Evolutionary conservation across 2,888 invertebrate species (phyloP).

Genomic region (Ecliptopera silaceata): DNA sequence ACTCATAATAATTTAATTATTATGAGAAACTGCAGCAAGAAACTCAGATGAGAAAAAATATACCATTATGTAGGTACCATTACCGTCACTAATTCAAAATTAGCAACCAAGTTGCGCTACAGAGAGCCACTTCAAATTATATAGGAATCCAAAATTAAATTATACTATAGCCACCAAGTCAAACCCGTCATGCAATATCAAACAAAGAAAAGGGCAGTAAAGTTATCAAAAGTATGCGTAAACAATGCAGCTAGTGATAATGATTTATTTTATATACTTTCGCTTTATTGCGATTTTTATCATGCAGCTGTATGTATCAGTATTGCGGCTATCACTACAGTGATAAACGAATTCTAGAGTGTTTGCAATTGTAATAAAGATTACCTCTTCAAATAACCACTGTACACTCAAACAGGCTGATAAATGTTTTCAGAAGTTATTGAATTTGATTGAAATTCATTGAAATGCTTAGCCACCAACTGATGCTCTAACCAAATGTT

Average conservation of each 20-base stretch:
- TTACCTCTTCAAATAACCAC: constrained; percentile 14
- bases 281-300: background rate
- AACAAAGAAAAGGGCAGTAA: background rate
- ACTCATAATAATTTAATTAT: no score
- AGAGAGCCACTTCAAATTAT: no score
- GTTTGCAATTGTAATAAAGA: constrained; percentile 11
- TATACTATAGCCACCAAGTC: background rate
- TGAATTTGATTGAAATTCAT: no score
- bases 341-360: constrained; percentile 19
- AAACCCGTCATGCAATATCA: background rate
- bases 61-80: no score
- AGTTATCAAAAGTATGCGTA: background rate
- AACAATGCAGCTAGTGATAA: background rate
- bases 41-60: no score
- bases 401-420: constrained; percentile 6
- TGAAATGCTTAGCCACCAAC: background rate
- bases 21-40: no score
- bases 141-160: no score
- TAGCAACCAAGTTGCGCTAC: no score
- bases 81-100: no score
- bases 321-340: constrained; percentile 25
- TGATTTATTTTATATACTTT: background rate
- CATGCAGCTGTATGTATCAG: constrained; percentile 7
- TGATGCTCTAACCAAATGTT: background rate
- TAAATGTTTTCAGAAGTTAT: background rate